Evolutionary conservation across 2,797 vertebrate species (phyloP), one percentile per base, ranked within the genome.

Genomic region (Hipposideros larvatus): DNA sequence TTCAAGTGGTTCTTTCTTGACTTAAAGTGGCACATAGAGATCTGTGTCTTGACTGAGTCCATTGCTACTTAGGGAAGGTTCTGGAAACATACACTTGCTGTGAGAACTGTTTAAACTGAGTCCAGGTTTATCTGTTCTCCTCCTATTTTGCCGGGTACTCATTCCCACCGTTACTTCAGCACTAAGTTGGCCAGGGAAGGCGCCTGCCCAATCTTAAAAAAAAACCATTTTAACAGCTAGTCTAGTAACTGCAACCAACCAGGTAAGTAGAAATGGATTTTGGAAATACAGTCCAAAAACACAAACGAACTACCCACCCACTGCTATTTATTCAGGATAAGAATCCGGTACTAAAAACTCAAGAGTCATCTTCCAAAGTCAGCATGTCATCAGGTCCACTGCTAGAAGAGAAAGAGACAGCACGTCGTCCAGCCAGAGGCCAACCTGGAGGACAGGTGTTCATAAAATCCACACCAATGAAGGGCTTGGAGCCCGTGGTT

Each of bases 371-470:
- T 63, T 65, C 43, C 28, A 59, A 22, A 83, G 57, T 24, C 83
- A 11, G 59, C 11, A 1, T 1, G 21, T 16, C 26, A 57, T 18
- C 74, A 11, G 0, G 2, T 2, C 31, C 31, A n/a, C 3, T 0
- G 26, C 24, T 22, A 7, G 11, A 34, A 6, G 46, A 37, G 21
- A 19, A 26, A 0, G 43, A 26, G 5, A 46, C 11, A 10, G 5
- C 1, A 9, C 1, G 28, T 2, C 3, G 9, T 73, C 57, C 77
- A 57, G 3, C 16, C n/a, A 28, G 16, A 59, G 66, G 70, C 46
- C 5, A 7, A 4, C 24, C 31, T 26, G 24, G 24, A 24, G 61
- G 26, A 14, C 4, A 0, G 1, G 43, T 0, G 48, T 46, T 2
- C 4, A 21, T 2, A 3, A 3, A 2, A 2, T 7, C 22, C 2